Evolutionary conservation across 2,113 vertebrate species (phyloP).

Genomic region (Pundamilia nyererei): DNA sequence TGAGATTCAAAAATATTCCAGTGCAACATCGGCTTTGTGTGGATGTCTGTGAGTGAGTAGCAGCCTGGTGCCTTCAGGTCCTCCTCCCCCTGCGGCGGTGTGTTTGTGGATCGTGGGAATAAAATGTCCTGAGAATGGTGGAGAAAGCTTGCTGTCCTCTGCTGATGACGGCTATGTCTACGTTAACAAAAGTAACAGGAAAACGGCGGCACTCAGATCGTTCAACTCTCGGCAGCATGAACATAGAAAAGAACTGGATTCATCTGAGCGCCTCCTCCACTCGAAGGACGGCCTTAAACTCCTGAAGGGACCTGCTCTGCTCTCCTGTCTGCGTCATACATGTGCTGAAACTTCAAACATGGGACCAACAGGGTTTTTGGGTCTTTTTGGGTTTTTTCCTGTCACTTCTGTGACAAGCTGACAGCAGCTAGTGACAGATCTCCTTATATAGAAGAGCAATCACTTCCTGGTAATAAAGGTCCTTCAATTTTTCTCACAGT

Average conservation of each 20-base stretch:
- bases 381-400: not conserved
- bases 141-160: not conserved
- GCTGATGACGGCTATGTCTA: not conserved
- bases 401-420: not conserved
- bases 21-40: slow-evolving; percentile 70
- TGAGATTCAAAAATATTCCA: slow-evolving; percentile 64
- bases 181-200: not conserved
- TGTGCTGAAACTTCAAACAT: not conserved
- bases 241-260: not conserved
- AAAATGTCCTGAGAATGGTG: slow-evolving; percentile 62
- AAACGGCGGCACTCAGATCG: not conserved
- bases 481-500: not conserved
- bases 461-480: not conserved
- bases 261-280: not conserved
- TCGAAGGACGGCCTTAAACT: not conserved
- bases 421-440: not conserved
- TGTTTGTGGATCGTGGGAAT: slow-evolving; percentile 35
- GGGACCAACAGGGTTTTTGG: not conserved
- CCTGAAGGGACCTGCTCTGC: not conserved
- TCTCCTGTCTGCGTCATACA: not conserved
- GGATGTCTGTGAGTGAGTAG: slow-evolving; percentile 56
- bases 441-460: not conserved
- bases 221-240: not conserved
- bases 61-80: slow-evolving; percentile 51
- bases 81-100: slow-evolving; percentile 9